Evolutionary conservation across 2,888 invertebrate genomes (phyloP), one percentile per base, ranked within the genome.

Genomic region (Acronicta leporina): DNA sequence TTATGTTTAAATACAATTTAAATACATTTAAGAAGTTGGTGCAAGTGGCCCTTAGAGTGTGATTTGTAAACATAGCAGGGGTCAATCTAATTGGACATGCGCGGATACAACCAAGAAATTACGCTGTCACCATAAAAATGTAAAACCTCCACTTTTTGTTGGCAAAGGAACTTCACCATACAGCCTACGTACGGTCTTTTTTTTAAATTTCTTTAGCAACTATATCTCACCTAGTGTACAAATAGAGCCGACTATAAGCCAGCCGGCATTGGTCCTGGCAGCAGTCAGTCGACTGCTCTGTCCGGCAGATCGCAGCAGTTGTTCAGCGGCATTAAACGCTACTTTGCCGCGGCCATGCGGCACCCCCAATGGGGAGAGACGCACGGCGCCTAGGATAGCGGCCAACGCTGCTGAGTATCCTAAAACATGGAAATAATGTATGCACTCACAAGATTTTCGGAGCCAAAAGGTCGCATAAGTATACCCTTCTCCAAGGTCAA

Each of bases 301-400:
- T 81, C 98, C 98, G 0, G 99, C 99, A 66, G 99, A 99, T 68
- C 99, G 95, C 47, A 99, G 92, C 75, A 99, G 92, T 86, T 99
- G 99, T 92, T 99, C 99, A 0, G 99, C 99, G 7, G 98, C 98
- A 86, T 98, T 98, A 90, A 99, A 99, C 40, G 99, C 98, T 65
- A 99, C 97, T 95, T 99, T 99, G 68, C 99, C 99, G 82, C 99
- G 98, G 30, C 98, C 98, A 89, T 99, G 99, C 0, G 99, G 99
- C 42, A 99, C 97, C 15, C 99, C 99, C 13, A 99, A 94, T 0
- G 98, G 98, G 2, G 98, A 99, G 51, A 97, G 95, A 46, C 97
- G 96, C 0, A 98, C 98, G 55, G 99, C 98, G 16, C 99, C 99
- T 48, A 99, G 93, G 64, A 99, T 97, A 0, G 99, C 98, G 30